A percentile compares a stretch with the other conserved stretches of the same genome.
Conservation (phyloP, 92 coral and sea anemone species). For the Phenganax stokvisi region DNA sequence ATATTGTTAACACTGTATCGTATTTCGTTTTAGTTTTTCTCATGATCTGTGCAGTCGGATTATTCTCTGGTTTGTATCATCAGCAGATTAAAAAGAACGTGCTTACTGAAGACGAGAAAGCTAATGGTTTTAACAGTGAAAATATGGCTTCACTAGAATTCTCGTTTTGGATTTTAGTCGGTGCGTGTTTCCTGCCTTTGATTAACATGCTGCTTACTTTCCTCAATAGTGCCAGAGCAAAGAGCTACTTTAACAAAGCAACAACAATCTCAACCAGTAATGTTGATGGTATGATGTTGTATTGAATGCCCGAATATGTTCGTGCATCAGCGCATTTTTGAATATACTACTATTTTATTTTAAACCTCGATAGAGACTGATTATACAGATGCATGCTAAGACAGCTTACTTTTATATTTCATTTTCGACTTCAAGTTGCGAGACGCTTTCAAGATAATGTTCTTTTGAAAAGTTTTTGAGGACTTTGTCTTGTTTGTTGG, state of each 20-base stretch:
- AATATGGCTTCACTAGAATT: slow-evolving; percentile 25
- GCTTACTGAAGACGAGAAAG: slow-evolving; percentile 1
- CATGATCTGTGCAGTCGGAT: slow-evolving; percentile 20
- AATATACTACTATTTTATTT: no score
- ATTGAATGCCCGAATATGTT: neutral
- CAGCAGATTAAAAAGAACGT: slow-evolving; percentile 32
- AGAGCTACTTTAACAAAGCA: slow-evolving; percentile 25
- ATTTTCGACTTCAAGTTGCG: no score
- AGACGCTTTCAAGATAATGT: no score
- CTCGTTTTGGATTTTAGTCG: slow-evolving; percentile 34
- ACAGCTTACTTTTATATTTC: no score
- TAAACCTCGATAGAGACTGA: no score
- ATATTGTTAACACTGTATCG: neutral
- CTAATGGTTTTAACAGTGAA: slow-evolving; percentile 16
- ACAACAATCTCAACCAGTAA: slow-evolving; percentile 36
- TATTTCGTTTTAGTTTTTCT: slow-evolving; percentile 26
- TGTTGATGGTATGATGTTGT: slow-evolving; percentile 40
- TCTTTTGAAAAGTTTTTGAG: no score
- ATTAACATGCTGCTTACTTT: slow-evolving; percentile 32
- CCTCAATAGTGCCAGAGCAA: slow-evolving; percentile 31
- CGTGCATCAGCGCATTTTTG: no score
- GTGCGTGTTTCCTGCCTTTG: slow-evolving; percentile 27
- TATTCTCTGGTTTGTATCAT: slow-evolving; percentile 35
- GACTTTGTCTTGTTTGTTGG: no score
- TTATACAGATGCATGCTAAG: no score